Evolutionary conservation across 2,113 vertebrate genomes (phyloP), one percentile per base, ranked within the genome.

Genomic region (Sinocyclocheilus anshuiensis): DNA sequence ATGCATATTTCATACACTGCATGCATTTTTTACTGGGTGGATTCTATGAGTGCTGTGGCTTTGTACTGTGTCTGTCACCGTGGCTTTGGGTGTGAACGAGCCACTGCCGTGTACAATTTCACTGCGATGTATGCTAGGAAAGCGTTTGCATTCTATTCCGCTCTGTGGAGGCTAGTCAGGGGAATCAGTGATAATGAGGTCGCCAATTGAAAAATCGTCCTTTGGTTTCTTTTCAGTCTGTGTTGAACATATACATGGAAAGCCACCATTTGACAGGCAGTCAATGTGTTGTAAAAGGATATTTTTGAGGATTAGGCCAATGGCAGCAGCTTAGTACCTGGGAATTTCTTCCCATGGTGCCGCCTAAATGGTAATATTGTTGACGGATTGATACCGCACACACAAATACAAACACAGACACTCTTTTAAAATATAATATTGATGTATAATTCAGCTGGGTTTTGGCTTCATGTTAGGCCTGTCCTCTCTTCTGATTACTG

Each of bases 11-110:
- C 85, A 89, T 91, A 42, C 39, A 33, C 50, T 33, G 48, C 79
- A 59, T 57, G 92, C 91, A 94, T 94, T 93, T 93, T 93, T 94
- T 92, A 93, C 90, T 85, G 89, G 77, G 89, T 92, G 89, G 90
- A 85, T 93, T 91, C 88, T 90, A 90, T 89, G 91, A 90, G 91
- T 87, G 75, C 89, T 84, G 75, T 86, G 85, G 91, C 92, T 93
- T 94, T 92, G 91, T 92, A 93, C 26, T 9, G 24, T 71, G 63
- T 81, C 61, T 81, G 79, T 81, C 61, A 81, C 79, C 24, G 15
- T 81, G 65, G 63, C 50, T 84, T 84, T 84, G 81, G 67, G 50
- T 83, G 81, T 84, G 81, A 84, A 84, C 29, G 50, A 83, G 57
- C 39, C 42, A 22, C 63, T 33, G 63, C 12, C 63, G 18, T 82